Conservation (phyloP, 2,797 vertebrate species). For the Dicrostonyx torquatus region DNA sequence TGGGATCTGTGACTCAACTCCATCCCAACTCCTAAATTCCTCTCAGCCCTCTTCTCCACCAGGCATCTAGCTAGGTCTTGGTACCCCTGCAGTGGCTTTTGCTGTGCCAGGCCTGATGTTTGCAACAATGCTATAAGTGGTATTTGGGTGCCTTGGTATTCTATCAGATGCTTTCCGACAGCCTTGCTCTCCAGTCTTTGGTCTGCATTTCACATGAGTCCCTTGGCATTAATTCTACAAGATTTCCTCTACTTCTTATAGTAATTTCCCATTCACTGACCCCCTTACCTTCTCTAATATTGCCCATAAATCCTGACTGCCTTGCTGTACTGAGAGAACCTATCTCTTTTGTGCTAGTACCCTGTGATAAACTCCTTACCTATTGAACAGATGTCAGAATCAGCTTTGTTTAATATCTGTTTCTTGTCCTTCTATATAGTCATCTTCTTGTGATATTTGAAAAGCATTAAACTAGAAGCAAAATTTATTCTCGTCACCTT, state of each 20-base stretch:
- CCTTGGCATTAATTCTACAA: constrained; percentile 3
- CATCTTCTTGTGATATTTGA: constrained; percentile 21
- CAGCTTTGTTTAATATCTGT: constrained; percentile 26
- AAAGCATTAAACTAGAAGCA: background rate
- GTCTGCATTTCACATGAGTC: background rate
- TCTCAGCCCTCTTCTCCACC: background rate
- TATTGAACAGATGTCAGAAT: constrained; percentile 32
- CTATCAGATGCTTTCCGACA: background rate
- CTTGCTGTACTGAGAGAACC: background rate
- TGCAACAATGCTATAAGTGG: background rate
- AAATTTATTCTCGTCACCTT: constrained; percentile 36
- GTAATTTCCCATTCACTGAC: background rate
- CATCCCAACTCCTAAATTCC: background rate
- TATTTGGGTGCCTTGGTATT: background rate
- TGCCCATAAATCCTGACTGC: background rate
- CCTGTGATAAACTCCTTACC: background rate
- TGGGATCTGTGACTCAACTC: background rate
- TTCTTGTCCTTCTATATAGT: background rate
- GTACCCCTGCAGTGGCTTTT: background rate
- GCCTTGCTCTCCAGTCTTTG: background rate
- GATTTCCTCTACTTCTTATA: background rate
- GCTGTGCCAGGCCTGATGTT: background rate
- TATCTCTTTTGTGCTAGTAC: background rate
- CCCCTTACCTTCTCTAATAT: background rate
- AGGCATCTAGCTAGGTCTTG: no score